Percentiles rank a stretch among this genome's conserved stretches.
Evolutionary conservation across 2,888 invertebrate genomes (phyloP).

Genomic region (Elaeidobius kamerunicus): DNA sequence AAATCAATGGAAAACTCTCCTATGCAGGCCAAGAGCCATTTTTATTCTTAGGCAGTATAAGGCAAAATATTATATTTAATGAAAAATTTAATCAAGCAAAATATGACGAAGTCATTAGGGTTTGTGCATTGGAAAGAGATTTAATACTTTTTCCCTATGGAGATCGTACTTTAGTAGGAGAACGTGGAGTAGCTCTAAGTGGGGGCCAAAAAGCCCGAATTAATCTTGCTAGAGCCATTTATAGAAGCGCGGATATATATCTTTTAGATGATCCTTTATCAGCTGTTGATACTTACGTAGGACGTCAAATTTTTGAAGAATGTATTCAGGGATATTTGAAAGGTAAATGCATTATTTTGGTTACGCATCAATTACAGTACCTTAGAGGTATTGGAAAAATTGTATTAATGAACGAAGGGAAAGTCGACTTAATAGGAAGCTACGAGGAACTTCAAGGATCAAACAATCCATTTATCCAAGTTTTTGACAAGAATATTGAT

Average conservation of each 20-base stretch:
- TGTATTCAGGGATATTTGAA: conserved; percentile 63
- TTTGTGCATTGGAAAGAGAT: conserved; percentile 69
- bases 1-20: conserved; percentile 64
- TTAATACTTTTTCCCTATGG: conserved; percentile 70
- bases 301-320: conserved; percentile 79
- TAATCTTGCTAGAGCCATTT: conserved; percentile 80
- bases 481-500: conserved; percentile 37
- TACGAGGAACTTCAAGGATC: conserved; percentile 67
- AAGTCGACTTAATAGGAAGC: conserved; percentile 59
- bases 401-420: conserved; percentile 55
- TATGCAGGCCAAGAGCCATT: conserved; percentile 86
- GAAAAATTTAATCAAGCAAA: conserved; percentile 63
- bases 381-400: conserved; percentile 56
- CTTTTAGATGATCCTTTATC: conserved; percentile 85
- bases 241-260: conserved; percentile 80
- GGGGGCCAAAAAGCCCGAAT: conserved; percentile 85
- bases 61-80: conserved; percentile 92
- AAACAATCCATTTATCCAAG: too few relatives aligned
- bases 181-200: conserved; percentile 68
- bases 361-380: conserved; percentile 72
- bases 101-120: conserved; percentile 64
- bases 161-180: conserved; percentile 75
- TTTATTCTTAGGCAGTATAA: conserved; percentile 75
- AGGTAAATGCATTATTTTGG: conserved; percentile 66
- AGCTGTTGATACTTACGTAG: conserved; percentile 87